A percentile compares a stretch with the other conserved stretches of the same genome.
phyloP scores from a whole-genome alignment of 2,797 vertebrate genomes.

The Sardinella longiceps region DNA sequence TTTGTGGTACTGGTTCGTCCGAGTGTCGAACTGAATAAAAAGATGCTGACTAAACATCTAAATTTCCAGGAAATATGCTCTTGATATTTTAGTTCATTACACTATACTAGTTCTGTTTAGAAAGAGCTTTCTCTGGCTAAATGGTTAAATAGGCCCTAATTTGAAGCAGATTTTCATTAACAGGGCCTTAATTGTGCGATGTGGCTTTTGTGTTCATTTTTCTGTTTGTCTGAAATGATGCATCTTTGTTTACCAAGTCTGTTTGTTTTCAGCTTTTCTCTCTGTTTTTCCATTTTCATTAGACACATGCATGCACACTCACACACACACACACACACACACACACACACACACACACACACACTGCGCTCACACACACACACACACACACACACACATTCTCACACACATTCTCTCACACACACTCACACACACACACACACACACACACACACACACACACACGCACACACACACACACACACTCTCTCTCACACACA shows the following conservation, averaged over 20 bases:
- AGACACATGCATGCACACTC: too few relatives aligned
- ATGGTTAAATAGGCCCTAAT: neutral
- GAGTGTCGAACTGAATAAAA: too few relatives aligned
- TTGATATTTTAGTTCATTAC: too few relatives aligned
- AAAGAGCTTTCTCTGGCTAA: neutral
- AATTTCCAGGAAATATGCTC: too few relatives aligned
- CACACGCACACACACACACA: neutral
- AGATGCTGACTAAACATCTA: too few relatives aligned
- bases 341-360: neutral
- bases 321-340: neutral
- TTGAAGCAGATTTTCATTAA: neutral
- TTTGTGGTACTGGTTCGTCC: too few relatives aligned
- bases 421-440: slow-evolving; percentile 13
- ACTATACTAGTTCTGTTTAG: neutral
- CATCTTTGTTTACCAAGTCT: neutral
- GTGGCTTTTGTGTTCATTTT: neutral
- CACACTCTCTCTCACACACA: too few relatives aligned
- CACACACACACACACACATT: too few relatives aligned
- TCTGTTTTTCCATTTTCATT: neutral
- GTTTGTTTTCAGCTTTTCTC: neutral
- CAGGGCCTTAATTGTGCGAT: neutral
- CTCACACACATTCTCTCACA: too few relatives aligned
- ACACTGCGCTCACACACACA: too few relatives aligned
- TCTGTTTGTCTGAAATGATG: neutral
- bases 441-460: neutral